Conservation (phyloP, 2,113 vertebrate genomes). For the Desmodus rotundus region DNA sequence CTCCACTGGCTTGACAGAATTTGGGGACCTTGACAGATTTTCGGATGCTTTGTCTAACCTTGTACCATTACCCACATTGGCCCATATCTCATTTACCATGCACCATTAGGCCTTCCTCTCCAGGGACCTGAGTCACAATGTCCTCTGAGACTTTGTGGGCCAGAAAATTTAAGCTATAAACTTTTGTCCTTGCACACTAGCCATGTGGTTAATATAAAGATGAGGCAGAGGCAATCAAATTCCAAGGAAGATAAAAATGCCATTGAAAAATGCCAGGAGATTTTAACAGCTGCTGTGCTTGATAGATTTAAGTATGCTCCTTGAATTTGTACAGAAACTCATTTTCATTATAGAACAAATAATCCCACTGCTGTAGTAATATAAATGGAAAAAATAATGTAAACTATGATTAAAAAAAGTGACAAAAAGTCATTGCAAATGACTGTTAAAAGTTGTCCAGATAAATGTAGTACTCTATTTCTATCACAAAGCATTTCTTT, state of each 20-base stretch:
- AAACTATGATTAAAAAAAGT: background rate
- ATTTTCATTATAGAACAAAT: constrained; percentile 29
- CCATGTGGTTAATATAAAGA: background rate
- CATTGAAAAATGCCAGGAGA: constrained; percentile 24
- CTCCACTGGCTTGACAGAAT: background rate
- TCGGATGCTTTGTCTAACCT: background rate
- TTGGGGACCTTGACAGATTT: background rate
- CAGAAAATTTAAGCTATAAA: background rate
- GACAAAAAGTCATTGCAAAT: constrained; percentile 31
- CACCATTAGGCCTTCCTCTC: background rate
- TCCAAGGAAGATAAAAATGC: background rate
- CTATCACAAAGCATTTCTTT: constrained; percentile 27
- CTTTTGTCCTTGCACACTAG: background rate
- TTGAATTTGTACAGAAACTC: constrained; percentile 1
- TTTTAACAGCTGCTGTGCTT: constrained; percentile 9
- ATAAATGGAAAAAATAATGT: background rate
- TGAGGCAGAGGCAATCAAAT: background rate
- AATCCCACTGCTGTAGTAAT: background rate
- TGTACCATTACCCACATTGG: background rate
- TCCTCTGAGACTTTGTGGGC: background rate
- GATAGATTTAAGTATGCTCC: constrained; percentile 7
- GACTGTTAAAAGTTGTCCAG: background rate
- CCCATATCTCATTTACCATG: background rate
- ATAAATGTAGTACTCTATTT: background rate
- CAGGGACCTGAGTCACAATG: background rate